Evolutionary conservation across 2,113 vertebrate species (phyloP), one percentile per base, ranked within the genome.

Genomic region (Protobothrops mucrosquamatus): DNA sequence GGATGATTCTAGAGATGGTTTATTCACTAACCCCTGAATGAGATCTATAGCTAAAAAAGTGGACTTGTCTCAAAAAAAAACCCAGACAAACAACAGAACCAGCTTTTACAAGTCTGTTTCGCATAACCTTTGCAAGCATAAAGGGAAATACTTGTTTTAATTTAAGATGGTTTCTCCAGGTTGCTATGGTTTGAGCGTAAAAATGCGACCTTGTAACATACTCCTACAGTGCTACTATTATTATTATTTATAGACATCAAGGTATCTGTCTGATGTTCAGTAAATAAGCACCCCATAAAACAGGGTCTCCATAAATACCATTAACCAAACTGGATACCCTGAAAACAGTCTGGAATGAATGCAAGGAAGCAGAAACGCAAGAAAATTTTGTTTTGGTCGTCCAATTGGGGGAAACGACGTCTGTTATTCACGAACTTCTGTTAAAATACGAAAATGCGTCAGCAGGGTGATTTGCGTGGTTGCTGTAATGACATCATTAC

Each of bases 81-180:
- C n/a, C n/a, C 23, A 0, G 23, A 88, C 5, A 88, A 39, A 55
- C 48, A 94, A 89, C 34, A 43, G 20, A 81, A 43, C 74, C 74
- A 20, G 7, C 74, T 22, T 22, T 43, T 22, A 43, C 18, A 81
- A 22, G 74, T 43, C 34, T 87, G 85, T 87, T 46, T 51, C 22
- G 24, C 46, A 12, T 29, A 51, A 81, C 3, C 46, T 87, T 51
- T 95, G 74, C 94, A 54, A 46, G 90, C 11, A 54, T 89, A 95
- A 97, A 98, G 97, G 97, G 97, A 98, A 98, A 98, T 98, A 98
- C 95, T 98, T 98, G 97, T 98, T 98, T 98, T 96, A 97, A 94
- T 95, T 95, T 93, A 94, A 96, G 92, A 88, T 81, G 94, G 95
- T 95, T 93, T 24, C 74, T 85, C 23, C n/a, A 52, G 90, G 91